phyloP scores from a whole-genome alignment of 2,888 invertebrate species.

The Eurois occulta region DNA sequence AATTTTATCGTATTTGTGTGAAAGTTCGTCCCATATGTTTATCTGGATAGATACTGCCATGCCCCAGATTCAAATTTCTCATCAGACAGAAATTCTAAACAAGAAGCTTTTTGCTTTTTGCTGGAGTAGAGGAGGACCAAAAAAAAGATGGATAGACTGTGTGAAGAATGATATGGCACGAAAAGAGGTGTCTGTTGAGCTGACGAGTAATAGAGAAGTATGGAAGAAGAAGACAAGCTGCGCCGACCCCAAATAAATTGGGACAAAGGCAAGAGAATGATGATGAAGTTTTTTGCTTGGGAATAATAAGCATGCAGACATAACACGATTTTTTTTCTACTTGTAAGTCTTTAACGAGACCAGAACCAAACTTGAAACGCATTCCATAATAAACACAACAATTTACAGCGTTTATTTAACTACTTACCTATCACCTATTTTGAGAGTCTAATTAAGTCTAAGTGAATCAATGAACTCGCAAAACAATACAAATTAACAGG shows the following conservation, averaged over 20 bases:
- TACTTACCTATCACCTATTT: constrained; percentile 25
- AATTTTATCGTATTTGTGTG: neutral
- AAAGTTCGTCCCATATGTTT: constrained; percentile 8
- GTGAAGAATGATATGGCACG: too few species aligned
- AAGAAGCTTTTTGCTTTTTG: constrained; percentile 2
- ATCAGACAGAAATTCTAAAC: neutral
- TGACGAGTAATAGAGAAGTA: too few species aligned
- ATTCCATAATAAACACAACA: neutral
- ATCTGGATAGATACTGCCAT: neutral
- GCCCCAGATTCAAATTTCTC: neutral
- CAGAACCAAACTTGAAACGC: neutral
- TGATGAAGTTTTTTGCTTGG: too few species aligned
- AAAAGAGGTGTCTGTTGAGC: too few species aligned
- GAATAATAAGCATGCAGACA: neutral
- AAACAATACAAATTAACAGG: constrained; percentile 43
- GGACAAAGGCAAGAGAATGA: too few species aligned
- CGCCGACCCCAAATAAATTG: too few species aligned
- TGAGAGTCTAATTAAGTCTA: constrained; percentile 19
- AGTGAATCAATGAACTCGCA: constrained; percentile 19
- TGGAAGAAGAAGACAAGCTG: too few species aligned
- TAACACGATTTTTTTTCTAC: neutral
- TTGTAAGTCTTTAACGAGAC: neutral
- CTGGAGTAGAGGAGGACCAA: too few species aligned
- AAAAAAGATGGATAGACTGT: too few species aligned
- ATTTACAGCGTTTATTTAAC: neutral